These are phyloP conservation scores for Acromyrmex charruanus DNA, from an alignment of 1,140 invertebrate genomes.

Conservation along the genomic window DNA sequence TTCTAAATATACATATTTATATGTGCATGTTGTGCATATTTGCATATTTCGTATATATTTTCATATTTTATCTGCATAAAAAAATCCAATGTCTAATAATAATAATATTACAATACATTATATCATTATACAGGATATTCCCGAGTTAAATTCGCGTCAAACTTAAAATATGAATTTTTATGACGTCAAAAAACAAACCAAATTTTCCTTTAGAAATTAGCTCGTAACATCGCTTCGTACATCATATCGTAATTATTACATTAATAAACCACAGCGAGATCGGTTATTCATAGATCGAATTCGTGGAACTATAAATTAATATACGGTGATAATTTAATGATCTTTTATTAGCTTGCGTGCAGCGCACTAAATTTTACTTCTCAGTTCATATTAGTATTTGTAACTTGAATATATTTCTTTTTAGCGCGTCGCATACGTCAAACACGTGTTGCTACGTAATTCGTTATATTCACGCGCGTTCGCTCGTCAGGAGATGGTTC, in stretches of 20 bases:
- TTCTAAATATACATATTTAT: too few species aligned
- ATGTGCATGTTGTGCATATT: too few species aligned
- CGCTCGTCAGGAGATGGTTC: conserved; percentile 15
- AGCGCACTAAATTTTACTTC: background rate
- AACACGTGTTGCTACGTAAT: conserved; percentile 51
- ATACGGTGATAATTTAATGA: background rate
- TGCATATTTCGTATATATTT: too few species aligned
- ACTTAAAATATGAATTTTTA: too few species aligned
- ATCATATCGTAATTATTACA: background rate
- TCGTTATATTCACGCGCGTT: conserved; percentile 21
- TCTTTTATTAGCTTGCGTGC: background rate
- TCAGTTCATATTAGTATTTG: background rate
- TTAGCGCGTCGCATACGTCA: conserved; percentile 5
- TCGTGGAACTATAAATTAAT: background rate
- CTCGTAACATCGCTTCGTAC: background rate
- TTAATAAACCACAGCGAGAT: background rate
- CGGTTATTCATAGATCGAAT: too few species aligned
- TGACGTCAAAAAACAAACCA: too few species aligned
- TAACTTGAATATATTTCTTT: conserved; percentile 4
- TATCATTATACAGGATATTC: too few species aligned
- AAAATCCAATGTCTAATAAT: too few species aligned
- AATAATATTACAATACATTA: too few species aligned
- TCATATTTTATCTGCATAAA: too few species aligned
- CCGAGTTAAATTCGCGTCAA: too few species aligned
- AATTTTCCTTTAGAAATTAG: too few species aligned